Conservation (phyloP, 2,888 invertebrate genomes). For the Scaptomyza parva region DNA sequence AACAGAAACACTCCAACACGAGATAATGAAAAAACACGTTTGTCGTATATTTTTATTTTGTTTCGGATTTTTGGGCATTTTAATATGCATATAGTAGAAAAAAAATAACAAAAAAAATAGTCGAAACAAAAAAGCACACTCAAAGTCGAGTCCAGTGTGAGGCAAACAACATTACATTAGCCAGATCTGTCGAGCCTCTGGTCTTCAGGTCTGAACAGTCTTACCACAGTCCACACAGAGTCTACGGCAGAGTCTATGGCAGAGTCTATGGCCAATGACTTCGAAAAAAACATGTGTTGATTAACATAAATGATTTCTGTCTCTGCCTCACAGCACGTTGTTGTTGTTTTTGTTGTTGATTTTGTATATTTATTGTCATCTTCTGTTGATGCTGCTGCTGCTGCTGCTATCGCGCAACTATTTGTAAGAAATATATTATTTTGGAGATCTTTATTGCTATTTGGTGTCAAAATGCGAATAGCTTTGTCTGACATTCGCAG, state of each 20-base stretch:
- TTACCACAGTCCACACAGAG: no score
- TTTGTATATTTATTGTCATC: constrained; percentile 36
- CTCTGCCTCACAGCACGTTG: constrained; percentile 56
- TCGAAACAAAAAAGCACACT: constrained; percentile 32
- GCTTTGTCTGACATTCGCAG: constrained; percentile 39
- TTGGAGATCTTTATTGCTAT: constrained; percentile 66
- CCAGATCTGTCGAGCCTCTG: constrained; percentile 43
- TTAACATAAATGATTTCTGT: constrained; percentile 79
- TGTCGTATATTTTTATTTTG: constrained; percentile 73
- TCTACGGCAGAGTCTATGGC: constrained; percentile 14
- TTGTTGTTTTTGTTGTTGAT: constrained; percentile 35
- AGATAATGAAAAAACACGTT: constrained; percentile 65
- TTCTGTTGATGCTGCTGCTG: constrained; percentile 21
- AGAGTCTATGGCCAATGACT: constrained; percentile 74
- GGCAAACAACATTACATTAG: constrained; percentile 58
- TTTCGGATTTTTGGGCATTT: constrained; percentile 68
- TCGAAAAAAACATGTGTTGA: constrained; percentile 77
- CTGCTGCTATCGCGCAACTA: constrained; percentile 29
- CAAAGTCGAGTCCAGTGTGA: constrained; percentile 26
- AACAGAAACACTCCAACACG: constrained; percentile 19
- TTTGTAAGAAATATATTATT: constrained; percentile 57
- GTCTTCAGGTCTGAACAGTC: constrained; percentile 25
- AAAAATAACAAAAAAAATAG: constrained; percentile 20
- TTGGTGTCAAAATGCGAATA: constrained; percentile 69
- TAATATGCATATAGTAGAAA: constrained; percentile 52